These are phyloP conservation scores for Cebus imitator DNA, from an alignment of 2,113 vertebrate genomes.

Conservation along the genomic window DNA sequence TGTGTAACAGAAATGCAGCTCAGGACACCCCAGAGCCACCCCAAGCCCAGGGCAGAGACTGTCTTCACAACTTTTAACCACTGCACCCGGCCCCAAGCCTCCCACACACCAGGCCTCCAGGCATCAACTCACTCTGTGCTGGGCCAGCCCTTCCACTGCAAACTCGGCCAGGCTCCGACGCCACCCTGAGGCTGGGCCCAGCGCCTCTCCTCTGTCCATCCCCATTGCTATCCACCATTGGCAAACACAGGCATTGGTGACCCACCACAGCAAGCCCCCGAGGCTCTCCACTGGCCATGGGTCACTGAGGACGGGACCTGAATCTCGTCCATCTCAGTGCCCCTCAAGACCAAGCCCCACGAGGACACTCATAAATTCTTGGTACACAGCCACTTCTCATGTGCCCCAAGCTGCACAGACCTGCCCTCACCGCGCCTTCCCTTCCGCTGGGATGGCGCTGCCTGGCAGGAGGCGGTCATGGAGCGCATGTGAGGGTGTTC, in stretches of 20 bases:
- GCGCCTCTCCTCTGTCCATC: neutral
- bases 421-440: neutral
- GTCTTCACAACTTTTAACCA: neutral
- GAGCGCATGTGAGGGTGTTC: too few species aligned
- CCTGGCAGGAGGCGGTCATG: too few species aligned
- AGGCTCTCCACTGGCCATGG: neutral
- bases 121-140: neutral
- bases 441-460: fast-evolving
- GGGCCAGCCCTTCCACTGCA: neutral
- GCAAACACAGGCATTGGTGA: neutral
- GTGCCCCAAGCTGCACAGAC: neutral
- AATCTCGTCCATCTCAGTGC: too few species aligned
- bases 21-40: neutral
- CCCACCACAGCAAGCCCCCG: neutral
- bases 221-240: neutral
- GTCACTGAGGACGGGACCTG: neutral
- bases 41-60: neutral
- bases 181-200: too few species aligned
- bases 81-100: neutral
- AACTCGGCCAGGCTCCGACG: fast-evolving
- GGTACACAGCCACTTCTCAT: fast-evolving
- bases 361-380: fast-evolving
- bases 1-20: neutral
- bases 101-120: neutral
- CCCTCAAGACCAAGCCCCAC: neutral